phyloP scores from a whole-genome alignment of 2,888 invertebrate species.

The Hirudinaria manillensis region DNA sequence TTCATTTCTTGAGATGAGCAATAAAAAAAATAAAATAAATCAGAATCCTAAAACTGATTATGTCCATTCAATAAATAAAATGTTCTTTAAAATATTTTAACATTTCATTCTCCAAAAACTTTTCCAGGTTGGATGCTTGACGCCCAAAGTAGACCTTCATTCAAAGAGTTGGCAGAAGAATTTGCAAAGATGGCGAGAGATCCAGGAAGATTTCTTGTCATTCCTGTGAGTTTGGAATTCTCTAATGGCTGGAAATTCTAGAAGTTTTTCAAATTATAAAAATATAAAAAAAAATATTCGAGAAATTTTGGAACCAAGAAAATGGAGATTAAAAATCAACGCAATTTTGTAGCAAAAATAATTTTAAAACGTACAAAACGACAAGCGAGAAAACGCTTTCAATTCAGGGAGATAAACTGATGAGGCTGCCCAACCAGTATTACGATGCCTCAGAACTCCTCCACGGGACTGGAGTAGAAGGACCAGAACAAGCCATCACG shows the following conservation, averaged over 20 bases:
- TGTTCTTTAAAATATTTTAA: background rate
- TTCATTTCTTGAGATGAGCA: no score
- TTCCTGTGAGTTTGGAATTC: slow-evolving; percentile 53
- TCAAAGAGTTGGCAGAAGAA: slow-evolving; percentile 83
- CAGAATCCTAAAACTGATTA: no score
- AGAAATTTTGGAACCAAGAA: background rate
- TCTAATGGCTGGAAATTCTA: background rate
- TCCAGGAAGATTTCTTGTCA: slow-evolving; percentile 88
- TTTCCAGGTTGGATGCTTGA: slow-evolving; percentile 79
- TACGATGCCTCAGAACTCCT: slow-evolving; percentile 80
- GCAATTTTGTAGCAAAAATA: background rate
- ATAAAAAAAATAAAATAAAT: no score
- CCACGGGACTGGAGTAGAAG: slow-evolving; percentile 69
- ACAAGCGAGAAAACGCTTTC: no score
- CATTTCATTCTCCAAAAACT: background rate
- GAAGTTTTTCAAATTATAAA: background rate
- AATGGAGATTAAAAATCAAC: background rate
- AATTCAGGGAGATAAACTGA: slow-evolving; percentile 72
- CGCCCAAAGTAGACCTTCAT: slow-evolving; percentile 86
- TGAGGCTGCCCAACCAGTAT: slow-evolving; percentile 73
- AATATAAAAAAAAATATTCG: background rate
- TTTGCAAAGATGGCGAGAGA: slow-evolving; percentile 93
- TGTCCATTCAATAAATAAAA: no score
- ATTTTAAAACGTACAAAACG: background rate
- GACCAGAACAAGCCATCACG: slow-evolving; percentile 74